These are phyloP conservation scores for Esox masquinongy DNA, from an alignment of 2,797 vertebrate genomes.

Conservation along the genomic window DNA sequence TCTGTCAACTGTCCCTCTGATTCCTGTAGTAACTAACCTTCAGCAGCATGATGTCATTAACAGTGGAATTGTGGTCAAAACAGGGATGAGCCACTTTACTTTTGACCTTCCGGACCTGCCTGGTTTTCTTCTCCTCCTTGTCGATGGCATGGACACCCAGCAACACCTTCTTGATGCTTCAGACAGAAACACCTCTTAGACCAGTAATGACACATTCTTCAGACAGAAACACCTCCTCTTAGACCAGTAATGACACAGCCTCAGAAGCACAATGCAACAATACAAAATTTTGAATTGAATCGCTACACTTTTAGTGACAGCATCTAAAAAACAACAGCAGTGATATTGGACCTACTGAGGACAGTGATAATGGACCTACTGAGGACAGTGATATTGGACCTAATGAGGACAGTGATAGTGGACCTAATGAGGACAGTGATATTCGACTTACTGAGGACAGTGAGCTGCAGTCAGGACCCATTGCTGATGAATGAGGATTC, in stretches of 20 bases:
- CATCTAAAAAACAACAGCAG: not conserved
- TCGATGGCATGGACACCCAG: conserved; percentile 65
- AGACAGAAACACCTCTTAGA: not conserved
- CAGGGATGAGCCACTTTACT: conserved; percentile 29
- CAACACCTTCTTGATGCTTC: conserved; percentile 43
- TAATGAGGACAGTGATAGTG: no score
- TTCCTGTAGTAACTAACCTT: conserved; percentile 52
- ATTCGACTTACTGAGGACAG: conserved; percentile 24
- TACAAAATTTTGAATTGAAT: not conserved
- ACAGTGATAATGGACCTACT: not conserved
- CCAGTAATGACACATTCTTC: conserved; percentile 31
- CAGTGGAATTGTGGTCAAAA: rapidly evolving
- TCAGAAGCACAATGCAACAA: not conserved
- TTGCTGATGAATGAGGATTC: conserved; percentile 50
- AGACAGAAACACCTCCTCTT: not conserved
- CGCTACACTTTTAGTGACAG: not conserved
- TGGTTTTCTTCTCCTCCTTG: conserved; percentile 4
- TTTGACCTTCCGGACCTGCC: conserved; percentile 39
- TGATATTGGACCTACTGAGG: conserved; percentile 36
- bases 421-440: no score
- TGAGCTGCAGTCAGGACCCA: conserved; percentile 76
- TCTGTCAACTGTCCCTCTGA: not conserved
- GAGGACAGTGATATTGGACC: no score
- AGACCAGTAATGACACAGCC: not conserved
- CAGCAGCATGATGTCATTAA: conserved; percentile 69